Evolutionary conservation across 2,797 vertebrate genomes (phyloP).

Genomic region (Nothura maculosa): DNA sequence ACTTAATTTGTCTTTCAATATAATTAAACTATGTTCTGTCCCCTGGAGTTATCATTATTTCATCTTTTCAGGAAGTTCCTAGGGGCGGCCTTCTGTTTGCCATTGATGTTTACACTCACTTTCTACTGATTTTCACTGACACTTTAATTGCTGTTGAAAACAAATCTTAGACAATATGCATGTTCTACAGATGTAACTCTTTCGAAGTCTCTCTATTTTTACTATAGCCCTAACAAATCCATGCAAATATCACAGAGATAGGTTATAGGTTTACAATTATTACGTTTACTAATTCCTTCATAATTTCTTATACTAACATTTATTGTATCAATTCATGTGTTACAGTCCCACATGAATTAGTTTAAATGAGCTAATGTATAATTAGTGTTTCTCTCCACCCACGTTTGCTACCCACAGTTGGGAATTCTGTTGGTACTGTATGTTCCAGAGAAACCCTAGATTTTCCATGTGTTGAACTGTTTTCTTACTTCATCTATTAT

Average conservation of each 20-base stretch:
- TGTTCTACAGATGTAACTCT: neutral
- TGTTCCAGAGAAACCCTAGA: slow-evolving; percentile 34
- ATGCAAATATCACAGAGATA: neutral
- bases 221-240: slow-evolving; percentile 1
- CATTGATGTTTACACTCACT: neutral
- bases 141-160: neutral
- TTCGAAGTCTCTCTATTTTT: neutral
- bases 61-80: neutral
- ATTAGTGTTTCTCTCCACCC: slow-evolving; percentile 60
- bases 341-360: slow-evolving; percentile 48
- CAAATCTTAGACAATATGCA: neutral
- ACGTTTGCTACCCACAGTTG: slow-evolving; percentile 45
- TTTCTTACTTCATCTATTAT: neutral
- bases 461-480: neutral
- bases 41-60: neutral
- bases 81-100: neutral
- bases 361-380: slow-evolving; percentile 68
- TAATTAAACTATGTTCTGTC: neutral
- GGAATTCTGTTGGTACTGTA: slow-evolving; percentile 52
- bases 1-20: neutral
- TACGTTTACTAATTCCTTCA: neutral
- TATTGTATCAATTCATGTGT: slow-evolving; percentile 42
- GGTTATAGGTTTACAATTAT: neutral
- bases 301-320: slow-evolving; percentile 53
- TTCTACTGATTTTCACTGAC: slow-evolving; percentile 1